Evolutionary conservation across 92 coral and sea anemone species (phyloP).

Genomic region (Desmophyllum pertusum): DNA sequence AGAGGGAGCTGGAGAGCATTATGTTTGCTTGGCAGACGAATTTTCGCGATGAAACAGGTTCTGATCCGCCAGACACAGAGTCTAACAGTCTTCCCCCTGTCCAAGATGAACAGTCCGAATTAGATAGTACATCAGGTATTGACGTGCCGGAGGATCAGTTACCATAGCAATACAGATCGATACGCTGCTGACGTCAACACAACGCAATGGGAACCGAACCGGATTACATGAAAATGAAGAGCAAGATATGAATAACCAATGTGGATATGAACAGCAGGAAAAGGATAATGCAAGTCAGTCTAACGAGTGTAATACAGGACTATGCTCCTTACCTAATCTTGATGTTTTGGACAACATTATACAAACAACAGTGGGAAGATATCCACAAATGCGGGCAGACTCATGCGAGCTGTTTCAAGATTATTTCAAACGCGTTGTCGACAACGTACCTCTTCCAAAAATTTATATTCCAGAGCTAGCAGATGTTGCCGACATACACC

Average conservation of each 20-base stretch:
- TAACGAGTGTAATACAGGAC: not conserved
- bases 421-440: constrained; percentile 47
- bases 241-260: constrained; percentile 1
- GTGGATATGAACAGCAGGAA: no score
- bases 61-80: not conserved
- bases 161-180: no score
- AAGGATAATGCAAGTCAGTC: not conserved
- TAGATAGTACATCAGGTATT: not conserved
- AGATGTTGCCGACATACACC: constrained; percentile 45
- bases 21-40: constrained; percentile 31
- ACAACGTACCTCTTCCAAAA: constrained; percentile 42
- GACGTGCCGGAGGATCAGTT: not conserved
- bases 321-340: constrained; percentile 13
- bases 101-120: no score
- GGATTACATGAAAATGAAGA: constrained; percentile 22
- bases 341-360: constrained; percentile 31
- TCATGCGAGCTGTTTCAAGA: constrained; percentile 51
- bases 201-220: constrained; percentile 13
- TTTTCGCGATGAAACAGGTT: no score
- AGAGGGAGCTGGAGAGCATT: constrained; percentile 4
- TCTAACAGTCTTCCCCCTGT: not conserved
- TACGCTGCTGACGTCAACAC: not conserved
- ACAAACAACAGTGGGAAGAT: constrained; percentile 21
- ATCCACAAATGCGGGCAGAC: constrained; percentile 56
- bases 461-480: constrained; percentile 44